Base-by-base conservation (phyloP, 1,140 invertebrate species). In the Euschistus heros region DNA sequence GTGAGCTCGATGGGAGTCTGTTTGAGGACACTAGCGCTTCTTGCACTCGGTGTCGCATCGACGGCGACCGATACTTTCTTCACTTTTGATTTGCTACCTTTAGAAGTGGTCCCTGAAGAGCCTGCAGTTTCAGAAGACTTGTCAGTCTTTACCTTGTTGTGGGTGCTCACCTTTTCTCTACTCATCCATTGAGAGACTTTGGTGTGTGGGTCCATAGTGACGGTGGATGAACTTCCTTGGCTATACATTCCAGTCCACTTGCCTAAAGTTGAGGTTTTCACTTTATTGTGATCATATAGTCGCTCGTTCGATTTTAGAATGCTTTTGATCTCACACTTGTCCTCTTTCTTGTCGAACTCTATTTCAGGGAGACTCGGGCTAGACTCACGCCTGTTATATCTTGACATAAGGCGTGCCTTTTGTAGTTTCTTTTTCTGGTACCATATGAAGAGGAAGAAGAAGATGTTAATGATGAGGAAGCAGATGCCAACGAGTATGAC, bases 171-270 rank as follows among this genome's bases (percentile, higher is more conserved):
- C 27, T 86, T 67, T 26, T 69, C 69, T 0, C 87, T 80, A 2
- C 86, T 82, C 68, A 92, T 92, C 89, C 89, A 92, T 64, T 91
- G 87, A 64, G 84, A 81, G 2, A 92, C 89, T 78, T 91, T 90
- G 14, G 87, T 86, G 70, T 90, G 86, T 0, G 89, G 86, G 72
- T 91, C 88, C 66, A 92, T 84, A 0, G 71, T 70, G 3, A 69
- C 66, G 5, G 88, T 90, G 57, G 88, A 90, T 14, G 80, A 83
- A 0, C 87, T 89, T 69, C 86, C 81, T 71, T 87, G 84, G 44
- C 87, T 74, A 17, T 84, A 82, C 13, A 86, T 75, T 74, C 85
- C 84, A 68, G 83, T 80, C 37, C 80, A 82, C 71, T 81, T 84
- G 65, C 80, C 81, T n/a, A 78, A 77, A 10, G 76, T 76, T 47